Conservation (phyloP, 1,140 invertebrate genomes). For the Drosophila parvula region DNA sequence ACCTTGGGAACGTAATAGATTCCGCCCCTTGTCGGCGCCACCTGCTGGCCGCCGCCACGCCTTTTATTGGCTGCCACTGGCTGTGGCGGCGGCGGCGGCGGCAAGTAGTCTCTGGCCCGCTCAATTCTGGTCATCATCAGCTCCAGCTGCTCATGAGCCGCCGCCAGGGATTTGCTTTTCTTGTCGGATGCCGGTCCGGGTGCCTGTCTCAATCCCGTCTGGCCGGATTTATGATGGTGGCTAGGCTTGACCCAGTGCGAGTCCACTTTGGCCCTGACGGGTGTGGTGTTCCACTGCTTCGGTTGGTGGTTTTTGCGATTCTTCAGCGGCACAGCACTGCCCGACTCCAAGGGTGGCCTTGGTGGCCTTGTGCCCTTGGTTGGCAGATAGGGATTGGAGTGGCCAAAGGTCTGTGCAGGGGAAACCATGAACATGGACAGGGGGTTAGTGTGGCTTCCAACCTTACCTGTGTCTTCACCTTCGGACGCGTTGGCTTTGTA, state of each 20-base stretch:
- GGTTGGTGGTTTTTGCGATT: not conserved
- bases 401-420: not conserved
- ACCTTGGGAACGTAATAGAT: not conserved
- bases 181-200: not conserved
- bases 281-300: not conserved
- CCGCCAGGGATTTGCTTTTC: conserved; percentile 29
- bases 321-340: not conserved
- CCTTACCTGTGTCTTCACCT: not conserved
- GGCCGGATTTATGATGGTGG: too few species aligned
- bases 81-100: not conserved
- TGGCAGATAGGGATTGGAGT: not conserved
- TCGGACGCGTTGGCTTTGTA: not conserved
- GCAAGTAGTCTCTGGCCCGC: conserved; percentile 4
- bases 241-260: conserved; percentile 11
- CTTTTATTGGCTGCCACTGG: not conserved
- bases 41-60: not conserved
- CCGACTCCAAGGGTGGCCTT: too few species aligned
- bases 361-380: too few species aligned
- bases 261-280: conserved; percentile 44
- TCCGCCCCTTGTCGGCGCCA: not conserved
- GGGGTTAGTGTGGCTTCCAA: too few species aligned
- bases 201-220: too few species aligned
- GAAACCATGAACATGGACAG: too few species aligned
- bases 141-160: conserved; percentile 57
- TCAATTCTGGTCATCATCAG: conserved; percentile 56